Evolutionary conservation across 2,888 invertebrate genomes (phyloP).

Genomic region (Himalopsyche anomala): DNA sequence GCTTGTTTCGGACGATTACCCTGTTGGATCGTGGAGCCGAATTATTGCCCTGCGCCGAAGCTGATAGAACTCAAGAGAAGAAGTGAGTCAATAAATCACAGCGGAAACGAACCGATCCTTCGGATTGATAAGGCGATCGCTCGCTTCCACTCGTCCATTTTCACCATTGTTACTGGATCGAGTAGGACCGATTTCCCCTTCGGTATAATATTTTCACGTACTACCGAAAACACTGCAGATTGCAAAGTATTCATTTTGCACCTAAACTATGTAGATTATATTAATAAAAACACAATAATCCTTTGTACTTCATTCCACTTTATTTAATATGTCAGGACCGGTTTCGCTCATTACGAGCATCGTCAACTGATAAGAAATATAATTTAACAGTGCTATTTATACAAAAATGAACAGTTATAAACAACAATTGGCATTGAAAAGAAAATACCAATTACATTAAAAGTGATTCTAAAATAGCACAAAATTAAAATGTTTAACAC

Average conservation of each 20-base stretch:
- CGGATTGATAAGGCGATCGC: slow-evolving; percentile 63
- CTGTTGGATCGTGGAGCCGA: slow-evolving; percentile 47
- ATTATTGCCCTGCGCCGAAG: slow-evolving; percentile 54
- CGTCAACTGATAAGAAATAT: too few relatives aligned
- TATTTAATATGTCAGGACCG: too few relatives aligned
- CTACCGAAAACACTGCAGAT: neutral
- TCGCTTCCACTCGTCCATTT: slow-evolving; percentile 53
- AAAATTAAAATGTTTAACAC: too few relatives aligned
- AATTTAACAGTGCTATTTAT: too few relatives aligned
- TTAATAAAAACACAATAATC: too few relatives aligned
- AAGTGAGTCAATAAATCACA: slow-evolving; percentile 63
- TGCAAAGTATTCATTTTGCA: neutral
- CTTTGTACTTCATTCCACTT: too few relatives aligned
- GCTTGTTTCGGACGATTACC: slow-evolving; percentile 34
- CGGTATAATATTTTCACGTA: slow-evolving; percentile 4
- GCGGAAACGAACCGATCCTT: slow-evolving; percentile 58
- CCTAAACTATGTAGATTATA: neutral
- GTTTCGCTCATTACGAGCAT: too few relatives aligned
- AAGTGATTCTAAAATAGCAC: too few relatives aligned
- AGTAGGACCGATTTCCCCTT: neutral
- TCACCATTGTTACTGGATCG: slow-evolving; percentile 53
- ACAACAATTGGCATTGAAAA: too few relatives aligned
- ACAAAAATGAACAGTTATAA: too few relatives aligned
- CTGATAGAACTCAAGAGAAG: slow-evolving; percentile 44
- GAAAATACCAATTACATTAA: too few relatives aligned